phyloP scores from a whole-genome alignment of 2,888 invertebrate genomes.

The Pandemis cinnamomeana region DNA sequence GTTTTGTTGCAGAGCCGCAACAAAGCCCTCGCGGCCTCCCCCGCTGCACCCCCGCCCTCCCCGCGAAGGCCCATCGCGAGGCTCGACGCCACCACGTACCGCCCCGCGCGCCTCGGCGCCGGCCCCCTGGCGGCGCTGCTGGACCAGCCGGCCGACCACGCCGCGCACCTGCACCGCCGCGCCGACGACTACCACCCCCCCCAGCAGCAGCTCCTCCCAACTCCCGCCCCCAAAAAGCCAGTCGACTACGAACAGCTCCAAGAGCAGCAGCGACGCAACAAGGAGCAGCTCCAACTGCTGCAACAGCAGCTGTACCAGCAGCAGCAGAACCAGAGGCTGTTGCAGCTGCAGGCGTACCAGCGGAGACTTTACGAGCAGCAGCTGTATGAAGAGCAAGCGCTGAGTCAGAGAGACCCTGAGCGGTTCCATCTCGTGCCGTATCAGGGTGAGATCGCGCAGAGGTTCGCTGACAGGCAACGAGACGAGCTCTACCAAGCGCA shows the following conservation, averaged over 20 bases:
- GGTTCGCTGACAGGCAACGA: constrained; percentile 50
- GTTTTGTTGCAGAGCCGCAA: constrained; percentile 84
- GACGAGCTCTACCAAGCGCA: constrained; percentile 50
- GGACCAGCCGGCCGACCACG: constrained; percentile 58
- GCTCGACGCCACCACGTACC: constrained; percentile 73
- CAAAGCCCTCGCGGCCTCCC: constrained; percentile 61
- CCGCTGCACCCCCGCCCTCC: constrained; percentile 51
- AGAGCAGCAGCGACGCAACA: constrained; percentile 45
- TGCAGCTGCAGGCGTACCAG: constrained; percentile 48
- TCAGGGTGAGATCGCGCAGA: constrained; percentile 46
- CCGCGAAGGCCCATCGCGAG: constrained; percentile 54
- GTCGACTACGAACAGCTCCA: constrained; percentile 47
- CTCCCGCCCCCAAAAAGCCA: constrained; percentile 40
- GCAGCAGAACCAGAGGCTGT: constrained; percentile 46
- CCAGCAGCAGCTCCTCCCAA: constrained; percentile 56
- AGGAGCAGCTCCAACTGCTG: constrained; percentile 51
- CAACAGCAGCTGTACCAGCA: constrained; percentile 46
- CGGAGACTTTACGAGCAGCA: constrained; percentile 56
- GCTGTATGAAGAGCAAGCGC: constrained; percentile 17
- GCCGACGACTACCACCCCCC: constrained; percentile 63
- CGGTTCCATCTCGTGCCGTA: constrained; percentile 44
- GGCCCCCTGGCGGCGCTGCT: constrained; percentile 56
- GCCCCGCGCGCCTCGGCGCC: constrained; percentile 66
- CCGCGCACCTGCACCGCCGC: constrained; percentile 65
- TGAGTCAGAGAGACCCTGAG: constrained; percentile 28